A percentile compares a stretch with the other conserved stretches of the same genome.
These are phyloP conservation scores for Xerus inauris DNA, from an alignment of 2,113 vertebrate species.

Conservation along the genomic window DNA sequence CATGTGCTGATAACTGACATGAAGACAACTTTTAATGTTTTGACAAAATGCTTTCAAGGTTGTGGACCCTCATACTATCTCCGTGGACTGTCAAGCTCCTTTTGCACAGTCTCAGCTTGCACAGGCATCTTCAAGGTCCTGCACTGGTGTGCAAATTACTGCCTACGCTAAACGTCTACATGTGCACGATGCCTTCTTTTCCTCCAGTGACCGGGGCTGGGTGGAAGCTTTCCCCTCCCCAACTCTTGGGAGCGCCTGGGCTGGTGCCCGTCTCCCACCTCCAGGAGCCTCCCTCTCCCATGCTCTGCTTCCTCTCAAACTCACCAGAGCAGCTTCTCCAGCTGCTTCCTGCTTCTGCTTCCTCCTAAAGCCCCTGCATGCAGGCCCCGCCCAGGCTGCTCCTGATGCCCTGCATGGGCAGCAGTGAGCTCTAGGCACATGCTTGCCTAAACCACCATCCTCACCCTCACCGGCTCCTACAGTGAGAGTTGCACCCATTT, in stretches of 20 bases:
- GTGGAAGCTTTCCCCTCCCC: rapidly evolving
- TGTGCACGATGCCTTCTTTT: rapidly evolving
- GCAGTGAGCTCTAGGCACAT: rapidly evolving
- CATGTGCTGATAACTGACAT: neutral
- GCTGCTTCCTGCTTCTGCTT: neutral
- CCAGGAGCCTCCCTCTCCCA: no score
- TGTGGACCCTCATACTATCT: neutral
- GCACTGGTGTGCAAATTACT: rapidly evolving
- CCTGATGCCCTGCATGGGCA: no score
- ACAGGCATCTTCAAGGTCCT: rapidly evolving
- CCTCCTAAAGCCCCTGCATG: neutral
- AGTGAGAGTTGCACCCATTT: rapidly evolving
- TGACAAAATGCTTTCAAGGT: neutral
- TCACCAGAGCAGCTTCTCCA: rapidly evolving
- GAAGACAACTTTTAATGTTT: neutral
- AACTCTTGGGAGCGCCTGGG: neutral
- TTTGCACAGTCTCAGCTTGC: neutral
- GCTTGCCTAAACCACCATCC: no score
- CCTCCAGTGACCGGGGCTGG: rapidly evolving
- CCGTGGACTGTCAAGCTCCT: rapidly evolving
- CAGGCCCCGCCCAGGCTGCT: neutral
- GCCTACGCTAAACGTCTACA: rapidly evolving
- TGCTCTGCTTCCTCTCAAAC: neutral
- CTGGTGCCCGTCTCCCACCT: no score
- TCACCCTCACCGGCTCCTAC: neutral